Percentiles rank a stretch among this genome's conserved stretches.
Conservation (phyloP, 2,113 vertebrate species). For the Ariopsis seemanni region DNA sequence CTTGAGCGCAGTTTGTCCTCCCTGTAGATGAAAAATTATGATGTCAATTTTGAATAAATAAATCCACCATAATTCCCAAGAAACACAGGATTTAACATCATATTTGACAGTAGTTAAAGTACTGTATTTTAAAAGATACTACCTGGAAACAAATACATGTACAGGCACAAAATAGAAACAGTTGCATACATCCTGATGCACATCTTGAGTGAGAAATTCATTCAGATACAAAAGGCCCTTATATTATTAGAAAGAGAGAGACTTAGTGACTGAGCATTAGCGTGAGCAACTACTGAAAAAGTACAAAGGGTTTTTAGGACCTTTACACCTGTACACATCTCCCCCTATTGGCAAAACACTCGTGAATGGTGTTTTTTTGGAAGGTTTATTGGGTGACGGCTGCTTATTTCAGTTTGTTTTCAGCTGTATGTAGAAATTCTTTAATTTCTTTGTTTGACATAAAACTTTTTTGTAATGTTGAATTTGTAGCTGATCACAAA, state of each 20-base stretch:
- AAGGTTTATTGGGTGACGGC: not conserved
- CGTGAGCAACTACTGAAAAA: not conserved
- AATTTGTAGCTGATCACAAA: not conserved
- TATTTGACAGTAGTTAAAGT: too few species aligned
- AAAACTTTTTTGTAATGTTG: not conserved
- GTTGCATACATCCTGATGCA: not conserved
- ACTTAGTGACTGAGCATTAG: not conserved
- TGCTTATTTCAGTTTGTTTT: not conserved
- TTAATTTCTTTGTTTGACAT: not conserved
- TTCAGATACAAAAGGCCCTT: not conserved
- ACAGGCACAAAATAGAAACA: not conserved
- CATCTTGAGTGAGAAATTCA: not conserved
- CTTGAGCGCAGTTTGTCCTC: too few species aligned
- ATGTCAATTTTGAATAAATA: too few species aligned
- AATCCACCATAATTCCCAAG: too few species aligned
- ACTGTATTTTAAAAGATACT: not conserved
- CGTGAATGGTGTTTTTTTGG: not conserved
- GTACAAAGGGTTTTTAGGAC: not conserved
- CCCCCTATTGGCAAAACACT: not conserved
- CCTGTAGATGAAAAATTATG: too few species aligned
- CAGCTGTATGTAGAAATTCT: not conserved
- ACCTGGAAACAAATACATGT: not conserved
- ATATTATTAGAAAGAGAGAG: not conserved
- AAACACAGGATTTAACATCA: too few species aligned
- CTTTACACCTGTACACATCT: not conserved